Base-by-base conservation (phyloP, 2,797 vertebrate species). In the Phrynocephalus guinanensis region DNA sequence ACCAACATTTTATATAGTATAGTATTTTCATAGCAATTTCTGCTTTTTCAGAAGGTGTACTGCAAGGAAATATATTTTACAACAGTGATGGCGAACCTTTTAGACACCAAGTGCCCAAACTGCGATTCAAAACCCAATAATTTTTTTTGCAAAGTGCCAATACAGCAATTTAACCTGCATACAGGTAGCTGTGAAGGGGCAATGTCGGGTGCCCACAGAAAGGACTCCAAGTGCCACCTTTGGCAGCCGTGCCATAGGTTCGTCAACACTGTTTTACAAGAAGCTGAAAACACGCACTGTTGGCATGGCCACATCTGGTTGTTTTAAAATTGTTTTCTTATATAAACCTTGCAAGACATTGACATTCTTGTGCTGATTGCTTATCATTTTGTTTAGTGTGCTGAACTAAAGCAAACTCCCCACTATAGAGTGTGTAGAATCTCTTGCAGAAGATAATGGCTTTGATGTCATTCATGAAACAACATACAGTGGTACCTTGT, bases 281-380 rank as follows among this genome's bases (percentile, higher is more conserved):
- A 68, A 52, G 24, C n/a, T 78, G 63, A 56, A 83, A 48, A 6
- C 22, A 26, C 44, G 7, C 20, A 33, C 9, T 9, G 1, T 18
- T 67, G 24, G 44, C 52, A 38, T 16, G 2, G 60, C 20, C 60
- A 63, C 68, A 79, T 48, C 13, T 11, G 24, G 16, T 15, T 16
- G 2, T 24, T 1, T 16, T 10, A 24, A 33, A 33, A 33, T 50
- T 5, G 15, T n/a, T 16, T 22, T 63, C 7, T 56, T 76, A 3
- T 0, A 6, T 0, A n/a, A 22, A 68, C 20, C 3, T 20, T 18
- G 0, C 0, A 22, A 2, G 22, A 18, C 1, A 1, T 22, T 9
- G 76, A n/a, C 82, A 16, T 24, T 6, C 13, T 20, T 0, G 0
- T 80, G 38, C 2, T 50, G 10, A 1, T 0, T 79, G 68, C 70